A percentile compares a stretch with the other conserved stretches of the same genome.
Conservation (phyloP, 1,140 invertebrate genomes). For the Helicoverpa zea region DNA sequence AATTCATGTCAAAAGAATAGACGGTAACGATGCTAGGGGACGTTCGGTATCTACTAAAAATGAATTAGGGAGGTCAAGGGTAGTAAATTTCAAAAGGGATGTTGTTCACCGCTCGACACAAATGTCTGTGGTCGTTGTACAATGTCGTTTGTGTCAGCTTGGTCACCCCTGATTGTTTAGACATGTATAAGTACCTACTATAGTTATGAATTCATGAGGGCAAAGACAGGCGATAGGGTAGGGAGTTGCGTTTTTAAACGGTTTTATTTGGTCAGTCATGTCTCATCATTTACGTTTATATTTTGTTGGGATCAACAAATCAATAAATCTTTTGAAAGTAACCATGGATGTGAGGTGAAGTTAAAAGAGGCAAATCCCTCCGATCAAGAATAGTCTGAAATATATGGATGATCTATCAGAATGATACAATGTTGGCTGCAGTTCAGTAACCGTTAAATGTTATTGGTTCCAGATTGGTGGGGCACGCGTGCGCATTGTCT, state of each 20-base stretch:
- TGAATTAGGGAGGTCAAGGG: constrained; percentile 25
- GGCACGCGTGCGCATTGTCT: constrained; percentile 4
- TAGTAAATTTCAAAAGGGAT: constrained; percentile 5
- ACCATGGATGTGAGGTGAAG: no score
- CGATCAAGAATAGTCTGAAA: background rate
- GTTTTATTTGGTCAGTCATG: no score
- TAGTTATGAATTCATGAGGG: background rate
- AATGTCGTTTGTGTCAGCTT: constrained; percentile 12
- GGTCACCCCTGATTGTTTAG: background rate
- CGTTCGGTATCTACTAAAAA: constrained; percentile 3
- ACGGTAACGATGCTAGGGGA: background rate
- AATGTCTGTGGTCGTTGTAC: background rate
- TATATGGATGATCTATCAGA: background rate
- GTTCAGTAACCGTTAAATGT: constrained; percentile 1
- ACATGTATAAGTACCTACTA: background rate
- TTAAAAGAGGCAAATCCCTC: background rate
- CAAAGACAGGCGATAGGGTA: no score
- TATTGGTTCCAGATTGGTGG: constrained; percentile 32
- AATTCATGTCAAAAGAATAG: no score
- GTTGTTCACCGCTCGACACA: constrained; percentile 11
- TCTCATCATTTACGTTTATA: no score
- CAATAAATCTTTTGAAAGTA: no score
- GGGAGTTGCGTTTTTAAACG: no score
- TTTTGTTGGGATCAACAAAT: no score
- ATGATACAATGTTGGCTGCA: background rate